Evolutionary conservation across 1,140 invertebrate genomes (phyloP).

Genomic region (Drosophila orena): DNA sequence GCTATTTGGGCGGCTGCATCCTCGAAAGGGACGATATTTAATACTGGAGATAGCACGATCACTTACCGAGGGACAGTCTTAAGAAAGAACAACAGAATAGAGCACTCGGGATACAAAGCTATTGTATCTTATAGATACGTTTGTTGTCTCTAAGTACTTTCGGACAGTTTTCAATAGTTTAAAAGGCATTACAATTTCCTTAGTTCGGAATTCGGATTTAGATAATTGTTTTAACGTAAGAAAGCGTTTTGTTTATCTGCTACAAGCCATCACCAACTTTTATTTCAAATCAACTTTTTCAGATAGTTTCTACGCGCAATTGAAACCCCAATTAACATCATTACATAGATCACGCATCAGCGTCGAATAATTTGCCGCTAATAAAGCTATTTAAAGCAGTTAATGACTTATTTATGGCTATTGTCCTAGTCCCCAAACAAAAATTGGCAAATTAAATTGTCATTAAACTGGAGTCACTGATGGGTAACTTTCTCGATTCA

Average conservation of each 20-base stretch:
- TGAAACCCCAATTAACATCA: conserved; percentile 29
- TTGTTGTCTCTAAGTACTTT: conserved; percentile 5
- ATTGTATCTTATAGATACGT: conserved; percentile 14
- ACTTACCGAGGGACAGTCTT: background rate
- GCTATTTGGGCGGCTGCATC: background rate
- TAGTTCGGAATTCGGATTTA: background rate
- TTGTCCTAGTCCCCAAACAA: conserved; percentile 36
- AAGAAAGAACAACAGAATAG: conserved; percentile 5
- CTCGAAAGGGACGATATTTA: background rate
- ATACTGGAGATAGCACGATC: conserved; percentile 2
- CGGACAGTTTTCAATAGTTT: background rate
- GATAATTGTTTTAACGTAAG: background rate
- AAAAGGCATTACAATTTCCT: too few relatives aligned
- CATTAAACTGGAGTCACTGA: conserved; percentile 59
- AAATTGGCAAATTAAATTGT: conserved; percentile 74
- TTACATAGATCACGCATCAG: conserved; percentile 24
- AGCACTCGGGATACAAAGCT: background rate
- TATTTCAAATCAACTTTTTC: background rate
- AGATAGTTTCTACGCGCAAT: background rate
- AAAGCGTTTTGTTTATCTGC: background rate
- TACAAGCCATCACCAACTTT: background rate
- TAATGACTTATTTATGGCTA: conserved; percentile 77
- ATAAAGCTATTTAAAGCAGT: conserved; percentile 76
- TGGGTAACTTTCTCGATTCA: conserved; percentile 29
- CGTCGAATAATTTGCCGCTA: conserved; percentile 62